phyloP scores from a whole-genome alignment of 2,888 invertebrate species.

The Chloroclystis v-ata region DNA sequence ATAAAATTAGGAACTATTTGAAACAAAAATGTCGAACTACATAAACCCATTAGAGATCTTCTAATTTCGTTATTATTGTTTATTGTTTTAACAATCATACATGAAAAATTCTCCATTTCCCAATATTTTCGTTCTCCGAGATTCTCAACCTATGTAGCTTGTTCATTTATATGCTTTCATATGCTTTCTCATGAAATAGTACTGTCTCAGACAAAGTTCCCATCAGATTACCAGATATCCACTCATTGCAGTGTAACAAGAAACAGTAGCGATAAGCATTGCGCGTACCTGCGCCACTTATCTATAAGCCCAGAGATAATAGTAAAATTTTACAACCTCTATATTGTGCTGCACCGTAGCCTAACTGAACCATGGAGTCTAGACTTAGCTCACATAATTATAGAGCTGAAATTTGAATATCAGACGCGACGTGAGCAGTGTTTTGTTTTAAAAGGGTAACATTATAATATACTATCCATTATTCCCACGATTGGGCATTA shows the following conservation, averaged over 20 bases:
- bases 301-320: slow-evolving; percentile 30
- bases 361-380: background rate
- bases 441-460: slow-evolving; percentile 1
- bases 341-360: slow-evolving; percentile 12
- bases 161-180: no score
- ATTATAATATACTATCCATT: no score
- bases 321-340: slow-evolving; percentile 32
- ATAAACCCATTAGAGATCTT: no score
- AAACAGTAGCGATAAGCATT: slow-evolving; percentile 24
- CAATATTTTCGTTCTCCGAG: no score
- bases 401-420: background rate
- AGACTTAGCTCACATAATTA: background rate
- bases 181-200: no score
- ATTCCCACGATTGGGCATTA: no score
- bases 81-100: no score
- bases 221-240: slow-evolving; percentile 9
- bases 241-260: slow-evolving; percentile 16
- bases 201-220: slow-evolving; percentile 5
- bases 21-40: no score
- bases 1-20: no score
- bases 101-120: no score
- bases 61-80: no score
- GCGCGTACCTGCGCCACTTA: slow-evolving; percentile 25
- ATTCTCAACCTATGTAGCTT: no score
- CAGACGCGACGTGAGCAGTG: background rate